phyloP scores from a whole-genome alignment of 2,888 invertebrate species.

The Belgica antarctica region DNA sequence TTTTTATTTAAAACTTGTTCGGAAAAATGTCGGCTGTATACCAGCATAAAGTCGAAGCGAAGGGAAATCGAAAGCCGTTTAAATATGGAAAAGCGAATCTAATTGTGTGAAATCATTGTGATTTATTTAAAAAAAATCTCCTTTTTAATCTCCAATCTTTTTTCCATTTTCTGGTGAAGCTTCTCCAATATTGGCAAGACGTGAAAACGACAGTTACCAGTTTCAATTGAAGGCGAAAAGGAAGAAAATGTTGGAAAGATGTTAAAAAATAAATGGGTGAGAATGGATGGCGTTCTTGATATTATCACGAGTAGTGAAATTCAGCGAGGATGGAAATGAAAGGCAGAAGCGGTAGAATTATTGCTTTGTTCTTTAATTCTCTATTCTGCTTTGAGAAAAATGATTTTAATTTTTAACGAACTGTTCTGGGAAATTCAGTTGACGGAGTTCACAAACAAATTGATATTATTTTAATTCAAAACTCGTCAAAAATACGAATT shows the following conservation, averaged over 20 bases:
- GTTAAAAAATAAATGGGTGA: background rate
- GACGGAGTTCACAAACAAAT: too few species aligned
- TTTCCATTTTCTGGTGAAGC: background rate
- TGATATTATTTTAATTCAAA: too few species aligned
- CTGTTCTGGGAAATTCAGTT: too few species aligned
- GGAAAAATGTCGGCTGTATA: background rate
- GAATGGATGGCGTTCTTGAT: background rate
- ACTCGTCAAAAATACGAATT: too few species aligned
- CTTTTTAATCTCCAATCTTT: background rate
- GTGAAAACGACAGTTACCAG: slow-evolving; percentile 28
- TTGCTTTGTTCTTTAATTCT: background rate
- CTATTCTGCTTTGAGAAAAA: background rate
- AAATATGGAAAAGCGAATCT: slow-evolving; percentile 17
- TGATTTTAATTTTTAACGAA: too few species aligned
- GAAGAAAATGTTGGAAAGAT: background rate
- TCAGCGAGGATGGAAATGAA: too few species aligned
- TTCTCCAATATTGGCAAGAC: slow-evolving; percentile 20
- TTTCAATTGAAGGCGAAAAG: background rate
- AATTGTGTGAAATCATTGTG: slow-evolving; percentile 29
- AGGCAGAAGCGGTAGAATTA: background rate
- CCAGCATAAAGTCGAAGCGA: background rate
- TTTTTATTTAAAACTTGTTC: slow-evolving; percentile 20
- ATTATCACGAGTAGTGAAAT: background rate
- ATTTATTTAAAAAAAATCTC: slow-evolving; percentile 10
- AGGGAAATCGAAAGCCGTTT: slow-evolving; percentile 25